Percentiles rank a stretch among this genome's conserved stretches.
Conservation (phyloP, 2,888 invertebrate species). For the Pollenia angustigena region DNA sequence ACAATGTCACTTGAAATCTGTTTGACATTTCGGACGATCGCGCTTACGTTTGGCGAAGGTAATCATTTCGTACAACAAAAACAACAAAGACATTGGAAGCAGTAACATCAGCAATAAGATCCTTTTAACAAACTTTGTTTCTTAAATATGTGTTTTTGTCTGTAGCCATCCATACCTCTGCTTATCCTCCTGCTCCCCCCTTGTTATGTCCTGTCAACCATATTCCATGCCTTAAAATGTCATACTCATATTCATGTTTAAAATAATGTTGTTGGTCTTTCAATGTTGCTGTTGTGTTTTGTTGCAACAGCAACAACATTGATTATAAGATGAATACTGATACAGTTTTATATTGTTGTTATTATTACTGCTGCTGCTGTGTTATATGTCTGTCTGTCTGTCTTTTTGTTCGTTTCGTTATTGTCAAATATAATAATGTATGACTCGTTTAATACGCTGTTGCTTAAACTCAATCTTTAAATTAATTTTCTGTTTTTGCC, state of each 20-base stretch:
- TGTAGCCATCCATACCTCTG: background rate
- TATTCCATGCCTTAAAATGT: constrained; percentile 23
- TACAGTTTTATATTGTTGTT: constrained; percentile 24
- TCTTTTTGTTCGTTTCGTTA: constrained; percentile 24
- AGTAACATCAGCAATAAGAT: constrained; percentile 3
- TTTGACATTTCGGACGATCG: constrained; percentile 75
- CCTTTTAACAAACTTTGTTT: constrained; percentile 53
- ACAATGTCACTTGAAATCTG: constrained; percentile 74
- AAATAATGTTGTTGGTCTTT: constrained; percentile 40
- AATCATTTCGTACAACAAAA: constrained; percentile 62
- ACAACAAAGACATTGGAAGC: background rate
- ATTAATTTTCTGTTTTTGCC: constrained; percentile 66
- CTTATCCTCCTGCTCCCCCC: background rate
- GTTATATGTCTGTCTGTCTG: background rate
- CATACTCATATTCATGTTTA: constrained; percentile 67
- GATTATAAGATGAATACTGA: constrained; percentile 35
- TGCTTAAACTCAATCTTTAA: constrained; percentile 69
- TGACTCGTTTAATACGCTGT: constrained; percentile 69
- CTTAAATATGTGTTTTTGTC: constrained; percentile 7
- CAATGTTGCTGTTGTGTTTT: constrained; percentile 31
- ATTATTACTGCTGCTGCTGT: constrained; percentile 30
- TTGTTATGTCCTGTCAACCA: constrained; percentile 22
- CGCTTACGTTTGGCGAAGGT: constrained; percentile 72
- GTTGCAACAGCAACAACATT: constrained; percentile 37
- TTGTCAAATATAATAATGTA: constrained; percentile 75